A percentile compares a stretch with the other conserved stretches of the same genome.
Evolutionary conservation across 1,140 invertebrate genomes (phyloP).

Genomic region (Polyergus mexicanus): DNA sequence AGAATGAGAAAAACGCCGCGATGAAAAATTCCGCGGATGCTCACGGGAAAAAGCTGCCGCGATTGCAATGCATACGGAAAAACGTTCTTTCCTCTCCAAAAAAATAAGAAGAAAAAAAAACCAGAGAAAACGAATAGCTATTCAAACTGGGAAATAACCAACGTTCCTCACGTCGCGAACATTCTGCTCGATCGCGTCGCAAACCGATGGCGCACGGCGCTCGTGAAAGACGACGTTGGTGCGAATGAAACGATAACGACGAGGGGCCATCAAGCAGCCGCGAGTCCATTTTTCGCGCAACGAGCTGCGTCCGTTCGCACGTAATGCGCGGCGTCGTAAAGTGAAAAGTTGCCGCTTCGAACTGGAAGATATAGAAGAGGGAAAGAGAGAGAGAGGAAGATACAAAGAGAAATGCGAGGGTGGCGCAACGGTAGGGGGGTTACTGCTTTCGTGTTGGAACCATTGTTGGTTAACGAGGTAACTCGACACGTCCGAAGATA

Average conservation of each 20-base stretch:
- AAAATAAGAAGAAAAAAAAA: neutral
- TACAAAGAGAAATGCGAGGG: slow-evolving; percentile 34
- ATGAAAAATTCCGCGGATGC: slow-evolving; percentile 2
- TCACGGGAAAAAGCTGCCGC: neutral
- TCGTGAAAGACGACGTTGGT: slow-evolving; percentile 39
- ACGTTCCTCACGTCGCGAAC: slow-evolving; percentile 52
- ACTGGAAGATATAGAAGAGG: no score
- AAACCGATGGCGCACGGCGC: neutral
- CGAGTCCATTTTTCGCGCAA: slow-evolving; percentile 59
- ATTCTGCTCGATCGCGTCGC: slow-evolving; percentile 31
- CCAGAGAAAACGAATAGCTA: neutral
- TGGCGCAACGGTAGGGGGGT: neutral
- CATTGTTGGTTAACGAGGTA: slow-evolving; percentile 81
- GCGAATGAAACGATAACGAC: slow-evolving; percentile 61
- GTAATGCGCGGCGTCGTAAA: slow-evolving; percentile 71
- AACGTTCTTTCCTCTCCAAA: neutral
- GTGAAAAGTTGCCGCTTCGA: slow-evolving; percentile 73
- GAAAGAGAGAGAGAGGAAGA: neutral
- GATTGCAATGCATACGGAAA: slow-evolving; percentile 36
- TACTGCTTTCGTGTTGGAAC: slow-evolving; percentile 58
- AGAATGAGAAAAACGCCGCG: no score
- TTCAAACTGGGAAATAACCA: neutral
- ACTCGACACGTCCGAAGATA: slow-evolving; percentile 81
- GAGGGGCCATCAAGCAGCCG: slow-evolving; percentile 52
- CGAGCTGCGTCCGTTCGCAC: slow-evolving; percentile 58